Evolutionary conservation across 2,797 vertebrate genomes (phyloP).

Genomic region (Pempheris klunzingeri): DNA sequence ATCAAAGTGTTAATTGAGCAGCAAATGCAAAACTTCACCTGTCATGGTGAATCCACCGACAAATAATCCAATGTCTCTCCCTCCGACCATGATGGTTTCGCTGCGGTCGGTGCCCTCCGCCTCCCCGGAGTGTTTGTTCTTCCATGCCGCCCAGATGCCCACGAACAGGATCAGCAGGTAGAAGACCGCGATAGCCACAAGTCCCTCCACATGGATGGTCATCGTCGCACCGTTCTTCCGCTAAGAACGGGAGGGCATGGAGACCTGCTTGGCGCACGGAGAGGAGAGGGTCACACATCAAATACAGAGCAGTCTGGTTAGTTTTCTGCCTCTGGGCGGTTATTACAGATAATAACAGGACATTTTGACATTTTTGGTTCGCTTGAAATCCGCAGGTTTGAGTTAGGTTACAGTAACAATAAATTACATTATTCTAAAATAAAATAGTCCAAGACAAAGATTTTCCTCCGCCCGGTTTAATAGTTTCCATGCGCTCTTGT

Average conservation of each 20-base stretch:
- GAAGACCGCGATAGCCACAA: slow-evolving; percentile 95
- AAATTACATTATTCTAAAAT: too few species aligned
- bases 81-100: slow-evolving; percentile 97
- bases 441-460: fast-evolving
- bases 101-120: slow-evolving; percentile 90
- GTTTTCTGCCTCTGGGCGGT: neutral
- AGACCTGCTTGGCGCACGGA: slow-evolving; percentile 67
- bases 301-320: neutral
- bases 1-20: neutral
- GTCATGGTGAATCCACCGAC: slow-evolving; percentile 99
- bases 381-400: slow-evolving; percentile 6
- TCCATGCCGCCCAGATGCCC: slow-evolving; percentile 99
- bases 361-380: neutral
- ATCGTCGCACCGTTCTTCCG: slow-evolving; percentile 77
- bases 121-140: slow-evolving; percentile 93
- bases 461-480: neutral
- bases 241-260: slow-evolving; percentile 79
- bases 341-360: neutral
- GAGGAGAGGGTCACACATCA: neutral
- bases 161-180: slow-evolving; percentile 94
- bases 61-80: slow-evolving; percentile 95
- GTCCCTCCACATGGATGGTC: slow-evolving; percentile 94
- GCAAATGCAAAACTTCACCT: slow-evolving; percentile 79
- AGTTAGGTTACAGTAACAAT: too few species aligned
- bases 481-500: neutral